Base-by-base conservation (phyloP, 2,888 invertebrate genomes). In the Troglohyphantes excavatus region DNA sequence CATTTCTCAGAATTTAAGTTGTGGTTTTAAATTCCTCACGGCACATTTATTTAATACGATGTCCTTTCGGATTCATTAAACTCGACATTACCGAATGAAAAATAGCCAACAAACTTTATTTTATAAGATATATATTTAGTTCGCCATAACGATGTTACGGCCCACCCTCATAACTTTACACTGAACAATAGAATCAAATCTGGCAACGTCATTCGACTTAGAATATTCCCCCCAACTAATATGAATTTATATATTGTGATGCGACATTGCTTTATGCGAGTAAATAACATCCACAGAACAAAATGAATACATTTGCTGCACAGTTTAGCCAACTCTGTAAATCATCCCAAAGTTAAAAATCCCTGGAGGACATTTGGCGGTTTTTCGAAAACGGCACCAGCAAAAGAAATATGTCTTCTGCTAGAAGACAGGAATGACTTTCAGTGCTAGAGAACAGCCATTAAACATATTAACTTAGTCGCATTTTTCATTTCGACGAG, bases 381-480 rank as follows among this genome's bases (percentile, higher is more conserved):
- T 63, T 63, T 63, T 63, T 78, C 27, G 19, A 29, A 75, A 61
- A 61, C 19, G 75, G 33, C 9, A 6, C 29, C n/a, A 75, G 61
- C 3, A 5, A 63, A 61, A 65, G 21, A 65, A 65, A 78, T 78
- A 65, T 78, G 33, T 33, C 63, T 33, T 65, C 33, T 61, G 33
- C 23, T 63, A 7, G 29, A 23, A 27, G 65, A 65, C 39, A 43
- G 65, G 21, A 78, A 65, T 39, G 78, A 78, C 78, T 78, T 63
- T 78, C 81, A n/a, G 23, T 0, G 29, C 78, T 27, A 59, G 68
- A n/a, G 3, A 53, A 17, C 23, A 78, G 68, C 81, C 67, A 81
- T 81, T 81, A 81, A 81, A 81, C 68, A 68, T 81, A 81, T 81
- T 81, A 67, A 81, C 68, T 81, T 81, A 81, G 81, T 81, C 53